Evolutionary conservation across 2,113 vertebrate species (phyloP), one percentile per base, ranked within the genome.

Genomic region (Hippopotamus amphibius): DNA sequence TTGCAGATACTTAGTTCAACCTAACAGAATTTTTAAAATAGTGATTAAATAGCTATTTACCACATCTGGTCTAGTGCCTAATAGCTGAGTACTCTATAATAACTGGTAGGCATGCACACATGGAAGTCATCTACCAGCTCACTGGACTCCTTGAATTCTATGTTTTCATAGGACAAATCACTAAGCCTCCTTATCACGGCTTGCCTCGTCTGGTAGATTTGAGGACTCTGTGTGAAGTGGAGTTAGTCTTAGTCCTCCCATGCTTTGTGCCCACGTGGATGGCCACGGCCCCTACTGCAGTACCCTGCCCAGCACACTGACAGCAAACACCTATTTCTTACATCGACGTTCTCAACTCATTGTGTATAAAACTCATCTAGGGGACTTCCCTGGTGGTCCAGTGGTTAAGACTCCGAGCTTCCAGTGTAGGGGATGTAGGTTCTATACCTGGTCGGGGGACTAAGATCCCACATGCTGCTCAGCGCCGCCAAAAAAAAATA

Each of bases 241-340:
- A 17, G 13, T 76, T 22, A 43, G 17, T 24, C 26, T 69, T 2
- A 24, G 33, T 1, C 28, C 72, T 84, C 41, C 17, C 1, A 7
- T 22, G 14, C 22, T 11, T 2, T 0, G 2, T 61, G n/a, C 6
- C 30, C 57, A 14, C 14, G 0, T 24, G 46, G 4, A 37, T 10
- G 26, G 30, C 1, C 79, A 19, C 3, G 3, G n/a, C 3, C 28
- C 7, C 9, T 6, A 0, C 5, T 8, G 43, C 24, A 7, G 28
- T 0, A 4, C 16, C 55, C 65, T 13, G 14, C 33, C 61, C 2
- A 26, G 37, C 4, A 13, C 1, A 0, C 71, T 41, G 46, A 43
- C 3, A 66, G 50, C 22, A 33, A 43, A 53, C 4, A 1, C 6
- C 46, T 6, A 0, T 43, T 57, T 43, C 55, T 84, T 88, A 19